Conservation (phyloP, 2,888 invertebrate genomes). For the Glaucopsyche alexis region DNA sequence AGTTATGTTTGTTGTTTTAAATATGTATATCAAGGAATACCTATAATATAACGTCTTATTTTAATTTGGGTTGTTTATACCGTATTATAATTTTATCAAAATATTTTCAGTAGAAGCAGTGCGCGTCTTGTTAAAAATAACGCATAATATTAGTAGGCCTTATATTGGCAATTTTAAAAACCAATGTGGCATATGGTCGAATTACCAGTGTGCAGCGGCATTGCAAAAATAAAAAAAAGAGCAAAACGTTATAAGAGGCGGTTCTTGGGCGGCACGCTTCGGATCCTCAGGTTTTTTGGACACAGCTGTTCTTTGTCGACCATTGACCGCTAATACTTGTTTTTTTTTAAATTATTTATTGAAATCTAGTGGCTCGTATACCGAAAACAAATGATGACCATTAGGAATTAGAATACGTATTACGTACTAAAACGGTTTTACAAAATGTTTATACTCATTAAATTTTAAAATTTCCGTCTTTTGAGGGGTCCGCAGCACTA, state of each 20-base stretch:
- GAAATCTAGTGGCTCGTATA: neutral
- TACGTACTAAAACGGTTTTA: no score
- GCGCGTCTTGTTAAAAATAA: neutral
- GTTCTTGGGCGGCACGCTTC: slow-evolving; percentile 70
- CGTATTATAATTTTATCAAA: no score
- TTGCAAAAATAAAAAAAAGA: slow-evolving; percentile 37
- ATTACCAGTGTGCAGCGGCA: slow-evolving; percentile 10
- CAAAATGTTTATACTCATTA: no score
- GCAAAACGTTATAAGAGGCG: slow-evolving; percentile 66
- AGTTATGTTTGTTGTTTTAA: no score
- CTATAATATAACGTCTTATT: no score
- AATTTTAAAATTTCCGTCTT: no score
- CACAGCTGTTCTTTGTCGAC: slow-evolving; percentile 76
- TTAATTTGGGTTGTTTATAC: no score
- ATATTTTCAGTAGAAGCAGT: no score
- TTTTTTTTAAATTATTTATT: neutral
- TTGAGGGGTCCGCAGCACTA: no score
- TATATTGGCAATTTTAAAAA: neutral
- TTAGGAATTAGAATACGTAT: no score
- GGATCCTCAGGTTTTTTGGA: slow-evolving; percentile 54
- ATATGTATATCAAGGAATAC: no score
- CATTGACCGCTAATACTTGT: slow-evolving; percentile 47
- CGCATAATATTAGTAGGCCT: neutral
- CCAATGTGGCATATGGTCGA: slow-evolving; percentile 15
- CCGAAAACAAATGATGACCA: neutral